phyloP scores from a whole-genome alignment of 2,113 vertebrate genomes.

The Chloroceryle aenea region DNA sequence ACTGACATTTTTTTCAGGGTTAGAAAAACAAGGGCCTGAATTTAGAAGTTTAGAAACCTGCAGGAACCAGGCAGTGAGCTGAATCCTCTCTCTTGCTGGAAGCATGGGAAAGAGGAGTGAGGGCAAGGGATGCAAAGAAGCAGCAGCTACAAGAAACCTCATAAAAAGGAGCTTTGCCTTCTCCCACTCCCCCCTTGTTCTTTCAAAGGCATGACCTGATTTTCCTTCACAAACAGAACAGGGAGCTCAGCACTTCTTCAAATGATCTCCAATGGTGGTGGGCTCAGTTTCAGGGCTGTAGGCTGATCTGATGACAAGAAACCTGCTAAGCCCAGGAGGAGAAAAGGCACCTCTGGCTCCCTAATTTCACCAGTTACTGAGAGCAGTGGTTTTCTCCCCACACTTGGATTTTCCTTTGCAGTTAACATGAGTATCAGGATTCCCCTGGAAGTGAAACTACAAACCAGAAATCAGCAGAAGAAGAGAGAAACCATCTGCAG shows the following conservation, averaged over 20 bases:
- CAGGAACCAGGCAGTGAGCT: neutral
- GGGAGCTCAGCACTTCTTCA: neutral
- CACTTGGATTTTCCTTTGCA: neutral
- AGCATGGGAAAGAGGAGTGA: neutral
- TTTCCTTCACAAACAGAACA: neutral
- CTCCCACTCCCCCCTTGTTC: rapidly evolving
- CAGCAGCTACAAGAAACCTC: neutral
- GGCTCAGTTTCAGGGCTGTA: neutral
- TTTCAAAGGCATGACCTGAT: neutral
- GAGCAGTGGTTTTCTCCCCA: neutral
- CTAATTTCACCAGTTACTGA: neutral
- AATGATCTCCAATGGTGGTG: rapidly evolving
- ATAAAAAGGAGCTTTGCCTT: neutral
- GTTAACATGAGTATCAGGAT: neutral
- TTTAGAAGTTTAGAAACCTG: neutral
- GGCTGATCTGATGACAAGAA: neutral
- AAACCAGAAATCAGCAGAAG: neutral
- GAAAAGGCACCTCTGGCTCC: neutral
- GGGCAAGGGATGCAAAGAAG: neutral
- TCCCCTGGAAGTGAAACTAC: neutral
- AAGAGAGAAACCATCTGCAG: neutral
- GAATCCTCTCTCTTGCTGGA: neutral
- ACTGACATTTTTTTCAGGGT: neutral
- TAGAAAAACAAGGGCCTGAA: neutral
- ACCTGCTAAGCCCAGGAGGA: neutral